phyloP scores from a whole-genome alignment of 2,113 vertebrate species.

The Carollia perspicillata region DNA sequence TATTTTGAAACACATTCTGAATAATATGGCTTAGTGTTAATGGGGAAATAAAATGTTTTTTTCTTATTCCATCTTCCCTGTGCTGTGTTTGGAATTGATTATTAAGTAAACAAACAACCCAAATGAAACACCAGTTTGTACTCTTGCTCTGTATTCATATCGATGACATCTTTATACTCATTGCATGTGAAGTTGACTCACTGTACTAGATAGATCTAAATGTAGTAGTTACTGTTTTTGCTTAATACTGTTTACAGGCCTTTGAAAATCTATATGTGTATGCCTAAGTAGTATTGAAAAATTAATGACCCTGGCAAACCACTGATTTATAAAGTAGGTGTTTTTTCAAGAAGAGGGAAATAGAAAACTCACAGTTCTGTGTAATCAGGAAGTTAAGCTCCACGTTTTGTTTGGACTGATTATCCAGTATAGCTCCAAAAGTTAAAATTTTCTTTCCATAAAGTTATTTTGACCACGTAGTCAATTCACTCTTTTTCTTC shows the following conservation, averaged over 20 bases:
- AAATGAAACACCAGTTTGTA: constrained; percentile 41
- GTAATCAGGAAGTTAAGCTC: constrained; percentile 65
- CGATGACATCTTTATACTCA: background rate
- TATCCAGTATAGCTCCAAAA: constrained; percentile 63
- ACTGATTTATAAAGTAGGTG: constrained; percentile 72
- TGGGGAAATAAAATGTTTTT: constrained; percentile 63
- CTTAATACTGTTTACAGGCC: constrained; percentile 72
- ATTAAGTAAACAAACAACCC: background rate
- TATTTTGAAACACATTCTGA: constrained; percentile 60
- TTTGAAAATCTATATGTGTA: constrained; percentile 65
- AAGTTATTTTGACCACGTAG: constrained; percentile 60
- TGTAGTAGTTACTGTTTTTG: constrained; percentile 73
- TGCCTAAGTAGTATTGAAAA: constrained; percentile 70
- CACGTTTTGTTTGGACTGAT: constrained; percentile 69
- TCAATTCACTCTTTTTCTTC: constrained; percentile 17
- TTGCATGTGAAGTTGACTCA: constrained; percentile 71
- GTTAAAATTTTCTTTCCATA: constrained; percentile 75
- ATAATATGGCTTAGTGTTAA: constrained; percentile 48
- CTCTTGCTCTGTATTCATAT: constrained; percentile 34
- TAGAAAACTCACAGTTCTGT: constrained; percentile 57
- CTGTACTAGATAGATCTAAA: constrained; percentile 47
- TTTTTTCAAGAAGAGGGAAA: constrained; percentile 61
- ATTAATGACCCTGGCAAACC: constrained; percentile 65
- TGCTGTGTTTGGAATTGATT: constrained; percentile 60
- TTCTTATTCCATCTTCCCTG: constrained; percentile 52